A percentile compares a stretch with the other conserved stretches of the same genome.
Conservation (phyloP, 2,113 vertebrate genomes). For the Scomber colias region DNA sequence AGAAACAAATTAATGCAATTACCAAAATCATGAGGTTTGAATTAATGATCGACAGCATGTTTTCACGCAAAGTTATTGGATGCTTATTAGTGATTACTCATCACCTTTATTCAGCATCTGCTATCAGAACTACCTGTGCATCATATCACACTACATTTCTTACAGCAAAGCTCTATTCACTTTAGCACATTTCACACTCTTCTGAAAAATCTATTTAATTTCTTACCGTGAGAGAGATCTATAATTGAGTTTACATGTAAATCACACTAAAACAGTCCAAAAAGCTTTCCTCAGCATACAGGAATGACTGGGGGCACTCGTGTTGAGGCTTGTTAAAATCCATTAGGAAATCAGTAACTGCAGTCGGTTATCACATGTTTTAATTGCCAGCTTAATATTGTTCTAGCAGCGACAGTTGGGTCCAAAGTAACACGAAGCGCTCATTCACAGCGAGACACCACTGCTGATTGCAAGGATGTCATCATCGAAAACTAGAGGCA, state of each 20-base stretch:
- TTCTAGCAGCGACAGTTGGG: slow-evolving; percentile 49
- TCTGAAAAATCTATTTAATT: slow-evolving; percentile 41
- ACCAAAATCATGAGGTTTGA: slow-evolving; percentile 58
- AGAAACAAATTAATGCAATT: slow-evolving; percentile 65
- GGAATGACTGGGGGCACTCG: slow-evolving; percentile 31
- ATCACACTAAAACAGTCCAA: slow-evolving; percentile 41
- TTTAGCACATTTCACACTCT: slow-evolving; percentile 15
- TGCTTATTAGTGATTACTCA: slow-evolving; percentile 62
- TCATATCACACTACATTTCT: slow-evolving; percentile 40
- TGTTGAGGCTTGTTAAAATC: slow-evolving; percentile 69
- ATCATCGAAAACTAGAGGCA: slow-evolving; percentile 59
- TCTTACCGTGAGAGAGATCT: slow-evolving; percentile 35
- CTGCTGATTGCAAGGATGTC: slow-evolving; percentile 56
- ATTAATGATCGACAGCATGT: slow-evolving; percentile 54
- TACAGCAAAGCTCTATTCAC: slow-evolving; percentile 23
- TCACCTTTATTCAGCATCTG: slow-evolving; percentile 60
- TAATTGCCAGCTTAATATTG: slow-evolving; percentile 75
- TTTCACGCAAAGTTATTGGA: slow-evolving; percentile 53
- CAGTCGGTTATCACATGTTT: slow-evolving; percentile 63
- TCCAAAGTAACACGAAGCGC: slow-evolving; percentile 40
- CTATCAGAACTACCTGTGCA: slow-evolving; percentile 45
- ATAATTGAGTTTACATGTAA: slow-evolving; percentile 55
- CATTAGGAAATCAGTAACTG: slow-evolving; percentile 66
- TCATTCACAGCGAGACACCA: slow-evolving; percentile 46
- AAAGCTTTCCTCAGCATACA: slow-evolving; percentile 29